Evolutionary conservation across 2,797 vertebrate species (phyloP), one percentile per base, ranked within the genome.

Genomic region (Myoxocephalus aenaeus): DNA sequence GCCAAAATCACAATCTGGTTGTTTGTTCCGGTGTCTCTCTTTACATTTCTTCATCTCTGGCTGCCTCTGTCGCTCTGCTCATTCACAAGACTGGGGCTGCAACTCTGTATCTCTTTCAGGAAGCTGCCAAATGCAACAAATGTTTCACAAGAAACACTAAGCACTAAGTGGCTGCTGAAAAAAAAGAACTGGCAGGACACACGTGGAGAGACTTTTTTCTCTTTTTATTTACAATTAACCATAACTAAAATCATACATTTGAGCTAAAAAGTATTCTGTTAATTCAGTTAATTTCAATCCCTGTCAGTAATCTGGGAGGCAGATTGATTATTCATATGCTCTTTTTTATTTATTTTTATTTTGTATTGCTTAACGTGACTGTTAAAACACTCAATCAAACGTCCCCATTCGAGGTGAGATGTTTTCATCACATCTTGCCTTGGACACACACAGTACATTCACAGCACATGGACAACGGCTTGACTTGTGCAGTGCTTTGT

Each of bases 101-200:
- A n/a, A 70, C 32, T 70, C 14, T 64, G 18, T 29, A 32, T 73
- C 57, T 46, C 72, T 79, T 76, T 78, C 42, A 63, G 25, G 1
- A 57, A 51, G 14, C 59, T 66, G 73, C 20, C 58, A 78, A 57
- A 59, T 65, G 70, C 75, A 53, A 59, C 38, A 70, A 38, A 78
- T 77, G 75, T 80, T 77, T 84, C 22, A 67, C 57, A 29, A 66
- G 70, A 75, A 46, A 53, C 51, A 80, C n/a, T 46, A 27, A 54
- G 12, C 14, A 10, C 70, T 7, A 50, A 2, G 12, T 38, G 11
- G 64, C 18, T 59, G 72, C 36, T 67, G 48, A 70, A 51, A 42
- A n/a, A 25, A 53, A 63, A 12, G 27, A 36, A 13, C 4, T 38
- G 7, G n/a, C 40, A 56, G 15, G 20, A 20, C 3, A 6, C 32